Evolutionary conservation across 2,113 vertebrate species (phyloP).

Genomic region (Zapornia atra): DNA sequence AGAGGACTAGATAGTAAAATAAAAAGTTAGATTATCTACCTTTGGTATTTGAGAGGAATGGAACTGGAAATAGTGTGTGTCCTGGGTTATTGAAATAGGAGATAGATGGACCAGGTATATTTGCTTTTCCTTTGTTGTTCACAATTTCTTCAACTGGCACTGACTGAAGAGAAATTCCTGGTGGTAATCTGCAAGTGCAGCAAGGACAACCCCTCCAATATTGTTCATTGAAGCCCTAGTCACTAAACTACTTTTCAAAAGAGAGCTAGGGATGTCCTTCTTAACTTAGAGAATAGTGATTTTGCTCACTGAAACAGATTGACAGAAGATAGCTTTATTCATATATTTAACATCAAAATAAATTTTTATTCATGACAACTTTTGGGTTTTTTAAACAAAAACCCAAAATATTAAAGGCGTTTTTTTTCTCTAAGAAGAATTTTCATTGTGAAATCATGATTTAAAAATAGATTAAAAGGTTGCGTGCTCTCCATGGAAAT

Average conservation of each 20-base stretch:
- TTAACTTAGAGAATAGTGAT: neutral
- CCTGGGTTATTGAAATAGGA: neutral
- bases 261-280: neutral
- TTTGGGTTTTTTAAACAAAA: neutral
- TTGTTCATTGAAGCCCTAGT: neutral
- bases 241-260: neutral
- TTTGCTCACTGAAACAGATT: neutral
- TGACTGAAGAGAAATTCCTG: neutral
- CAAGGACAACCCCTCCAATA: neutral
- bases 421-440: neutral
- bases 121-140: neutral
- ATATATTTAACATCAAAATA: neutral
- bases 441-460: neutral
- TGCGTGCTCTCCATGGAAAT: neutral
- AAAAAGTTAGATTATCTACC: neutral
- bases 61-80: neutral
- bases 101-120: neutral
- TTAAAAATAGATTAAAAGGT: neutral
- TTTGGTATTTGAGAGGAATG: neutral
- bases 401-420: neutral
- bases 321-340: neutral
- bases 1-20: neutral
- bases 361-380: neutral
- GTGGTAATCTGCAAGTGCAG: neutral
- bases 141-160: neutral